Percentiles rank a stretch among this genome's conserved stretches.
Conservation (phyloP, 2,113 vertebrate species). For the Datnioides undecimradiatus region DNA sequence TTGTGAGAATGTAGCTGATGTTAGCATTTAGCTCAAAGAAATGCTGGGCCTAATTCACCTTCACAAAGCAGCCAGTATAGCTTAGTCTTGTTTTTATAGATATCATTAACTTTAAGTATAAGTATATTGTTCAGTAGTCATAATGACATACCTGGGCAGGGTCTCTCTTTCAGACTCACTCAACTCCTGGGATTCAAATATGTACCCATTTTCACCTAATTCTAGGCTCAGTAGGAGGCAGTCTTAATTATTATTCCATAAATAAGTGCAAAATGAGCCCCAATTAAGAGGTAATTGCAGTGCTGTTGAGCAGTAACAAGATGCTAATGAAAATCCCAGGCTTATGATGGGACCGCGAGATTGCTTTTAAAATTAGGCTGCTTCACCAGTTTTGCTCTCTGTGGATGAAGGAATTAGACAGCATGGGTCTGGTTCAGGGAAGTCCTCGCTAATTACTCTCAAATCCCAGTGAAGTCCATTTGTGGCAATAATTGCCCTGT, state of each 20-base stretch:
- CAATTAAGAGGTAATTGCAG: constrained; percentile 64
- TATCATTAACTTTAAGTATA: background rate
- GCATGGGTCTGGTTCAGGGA: constrained; percentile 22
- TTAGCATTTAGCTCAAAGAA: no score
- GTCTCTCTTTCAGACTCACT: background rate
- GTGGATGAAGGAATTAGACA: constrained; percentile 34
- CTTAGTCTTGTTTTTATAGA: background rate
- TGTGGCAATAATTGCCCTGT: constrained; percentile 39
- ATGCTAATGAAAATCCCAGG: constrained; percentile 67
- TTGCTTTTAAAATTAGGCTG: constrained; percentile 58
- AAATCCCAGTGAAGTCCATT: constrained; percentile 49
- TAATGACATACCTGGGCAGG: background rate
- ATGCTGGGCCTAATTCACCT: no score
- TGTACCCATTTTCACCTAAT: background rate
- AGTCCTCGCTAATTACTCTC: constrained; percentile 62
- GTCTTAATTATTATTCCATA: constrained; percentile 49
- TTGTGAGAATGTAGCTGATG: background rate
- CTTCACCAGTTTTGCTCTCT: constrained; percentile 29
- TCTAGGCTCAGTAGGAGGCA: constrained; percentile 22
- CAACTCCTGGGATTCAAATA: background rate
- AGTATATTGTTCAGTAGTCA: background rate
- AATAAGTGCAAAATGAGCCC: constrained; percentile 64
- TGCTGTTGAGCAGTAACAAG: constrained; percentile 63
- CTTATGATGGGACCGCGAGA: constrained; percentile 48
- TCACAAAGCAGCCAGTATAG: no score